phyloP scores from a whole-genome alignment of 2,113 vertebrate genomes.

The Gallinago undulata region DNA sequence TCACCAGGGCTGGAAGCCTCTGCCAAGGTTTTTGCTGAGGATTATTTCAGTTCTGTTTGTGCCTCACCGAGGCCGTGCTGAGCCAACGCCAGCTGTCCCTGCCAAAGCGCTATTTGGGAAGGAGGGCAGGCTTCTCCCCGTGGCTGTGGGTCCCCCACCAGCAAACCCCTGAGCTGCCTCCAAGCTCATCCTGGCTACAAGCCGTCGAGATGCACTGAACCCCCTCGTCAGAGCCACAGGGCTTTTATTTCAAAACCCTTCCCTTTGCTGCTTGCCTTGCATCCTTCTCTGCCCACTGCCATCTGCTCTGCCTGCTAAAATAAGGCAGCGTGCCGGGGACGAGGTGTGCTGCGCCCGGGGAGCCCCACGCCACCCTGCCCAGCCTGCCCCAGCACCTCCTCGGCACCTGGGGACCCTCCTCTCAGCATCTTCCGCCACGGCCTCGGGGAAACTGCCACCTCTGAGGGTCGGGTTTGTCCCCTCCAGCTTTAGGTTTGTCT shows the following conservation, averaged over 20 bases:
- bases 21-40: neutral
- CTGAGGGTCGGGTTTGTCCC: neutral
- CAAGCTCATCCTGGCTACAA: neutral
- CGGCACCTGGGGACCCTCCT: neutral
- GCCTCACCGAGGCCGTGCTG: neutral
- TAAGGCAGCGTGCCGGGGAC: neutral
- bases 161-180: neutral
- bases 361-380: neutral
- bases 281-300: slow-evolving; percentile 48
- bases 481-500: neutral
- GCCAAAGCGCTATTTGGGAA: neutral
- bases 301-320: slow-evolving; percentile 58
- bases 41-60: neutral
- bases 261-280: neutral
- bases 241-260: slow-evolving; percentile 30
- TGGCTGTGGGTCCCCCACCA: neutral
- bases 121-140: neutral
- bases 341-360: neutral
- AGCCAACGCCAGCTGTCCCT: neutral
- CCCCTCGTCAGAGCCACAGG: neutral
- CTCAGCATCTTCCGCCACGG: neutral
- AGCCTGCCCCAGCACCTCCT: neutral
- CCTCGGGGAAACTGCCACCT: neutral
- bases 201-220: neutral
- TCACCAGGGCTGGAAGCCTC: neutral